phyloP scores from a whole-genome alignment of 1,140 invertebrate genomes.

The Panagrolaimus sp. region DNA sequence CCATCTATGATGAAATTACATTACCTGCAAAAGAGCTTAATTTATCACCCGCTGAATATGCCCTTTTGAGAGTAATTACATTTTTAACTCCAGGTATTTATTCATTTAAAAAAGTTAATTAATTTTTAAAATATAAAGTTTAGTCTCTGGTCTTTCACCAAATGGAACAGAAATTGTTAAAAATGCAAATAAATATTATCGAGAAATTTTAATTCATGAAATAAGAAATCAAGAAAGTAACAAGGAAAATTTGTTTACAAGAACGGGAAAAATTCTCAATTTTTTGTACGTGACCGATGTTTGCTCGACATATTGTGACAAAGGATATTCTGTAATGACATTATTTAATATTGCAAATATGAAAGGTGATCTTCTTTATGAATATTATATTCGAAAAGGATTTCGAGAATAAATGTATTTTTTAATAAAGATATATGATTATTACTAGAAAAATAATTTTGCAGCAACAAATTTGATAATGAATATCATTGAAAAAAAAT shows the following conservation, averaged over 20 bases:
- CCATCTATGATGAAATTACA: background rate
- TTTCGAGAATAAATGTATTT: too few species aligned
- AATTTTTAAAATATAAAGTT: background rate
- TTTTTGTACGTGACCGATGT: background rate
- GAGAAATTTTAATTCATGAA: background rate
- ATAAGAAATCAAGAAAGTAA: background rate
- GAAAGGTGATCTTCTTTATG: constrained; percentile 15
- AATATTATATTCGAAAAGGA: constrained; percentile 20
- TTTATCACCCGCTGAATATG: background rate
- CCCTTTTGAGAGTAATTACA: background rate
- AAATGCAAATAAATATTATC: background rate
- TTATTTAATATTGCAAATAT: constrained; percentile 24
- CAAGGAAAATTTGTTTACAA: background rate
- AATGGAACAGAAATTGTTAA: background rate
- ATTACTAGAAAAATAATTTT: too few species aligned
- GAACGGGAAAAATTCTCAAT: constrained; percentile 11
- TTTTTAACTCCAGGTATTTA: constrained; percentile 9
- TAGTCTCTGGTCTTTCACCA: background rate
- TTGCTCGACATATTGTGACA: background rate
- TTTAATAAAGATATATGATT: too few species aligned
- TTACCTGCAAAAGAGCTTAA: background rate
- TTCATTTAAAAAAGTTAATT: background rate
- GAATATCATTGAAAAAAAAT: too few species aligned
- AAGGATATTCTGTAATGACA: constrained; percentile 19
- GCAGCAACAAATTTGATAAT: too few species aligned